phyloP scores from a whole-genome alignment of 2,888 invertebrate genomes.

The Clepsis dumicolana region DNA sequence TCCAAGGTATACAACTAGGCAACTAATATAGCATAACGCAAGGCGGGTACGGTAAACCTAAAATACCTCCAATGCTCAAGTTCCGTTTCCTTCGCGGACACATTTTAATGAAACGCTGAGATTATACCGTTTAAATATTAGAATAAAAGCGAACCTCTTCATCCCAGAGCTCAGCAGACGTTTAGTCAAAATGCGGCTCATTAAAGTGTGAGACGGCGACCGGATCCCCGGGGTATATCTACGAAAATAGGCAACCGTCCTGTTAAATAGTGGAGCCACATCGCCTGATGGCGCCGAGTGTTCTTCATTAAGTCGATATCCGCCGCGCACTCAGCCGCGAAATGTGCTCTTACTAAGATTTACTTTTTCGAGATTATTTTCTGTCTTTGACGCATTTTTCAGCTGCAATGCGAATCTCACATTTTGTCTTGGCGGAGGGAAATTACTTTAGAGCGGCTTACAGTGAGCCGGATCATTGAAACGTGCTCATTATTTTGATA shows the following conservation, averaged over 20 bases:
- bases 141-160: slow-evolving; percentile 33
- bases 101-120: slow-evolving; percentile 59
- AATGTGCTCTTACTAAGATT: slow-evolving; percentile 58
- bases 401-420: slow-evolving; percentile 39
- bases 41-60: too few relatives aligned
- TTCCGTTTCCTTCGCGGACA: slow-evolving; percentile 45
- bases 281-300: slow-evolving; percentile 63
- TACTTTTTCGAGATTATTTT: slow-evolving; percentile 49
- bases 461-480: not conserved
- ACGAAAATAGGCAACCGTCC: slow-evolving; percentile 64
- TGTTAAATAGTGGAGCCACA: slow-evolving; percentile 63
- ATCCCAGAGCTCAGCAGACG: slow-evolving; percentile 34
- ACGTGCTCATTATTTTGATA: not conserved
- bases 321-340: slow-evolving; percentile 50
- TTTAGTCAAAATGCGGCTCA: slow-evolving; percentile 43
- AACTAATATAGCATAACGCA: too few relatives aligned
- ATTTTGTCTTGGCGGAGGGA: slow-evolving; percentile 31
- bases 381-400: slow-evolving; percentile 44
- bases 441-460: slow-evolving; percentile 37
- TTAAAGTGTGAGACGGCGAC: slow-evolving; percentile 56
- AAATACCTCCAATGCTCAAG: not conserved
- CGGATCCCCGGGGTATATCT: slow-evolving; percentile 62
- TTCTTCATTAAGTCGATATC: slow-evolving; percentile 73
- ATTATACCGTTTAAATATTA: slow-evolving; percentile 33
- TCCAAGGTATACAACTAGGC: too few relatives aligned